Conservation (phyloP, 2,888 invertebrate genomes). For the Leucophenga maculata region DNA sequence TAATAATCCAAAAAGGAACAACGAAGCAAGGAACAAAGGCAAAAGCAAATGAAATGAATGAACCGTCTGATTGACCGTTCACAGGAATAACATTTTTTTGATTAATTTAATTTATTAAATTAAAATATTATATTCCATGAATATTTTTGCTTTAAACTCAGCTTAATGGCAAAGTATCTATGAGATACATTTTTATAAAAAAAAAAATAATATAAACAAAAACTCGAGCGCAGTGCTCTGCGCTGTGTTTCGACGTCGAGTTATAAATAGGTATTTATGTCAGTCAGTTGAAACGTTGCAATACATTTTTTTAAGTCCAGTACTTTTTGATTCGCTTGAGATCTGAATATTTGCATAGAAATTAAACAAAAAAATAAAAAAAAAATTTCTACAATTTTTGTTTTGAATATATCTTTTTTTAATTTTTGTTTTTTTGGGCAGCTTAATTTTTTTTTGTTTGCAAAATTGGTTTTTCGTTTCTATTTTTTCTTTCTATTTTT, state of each 20-base stretch:
- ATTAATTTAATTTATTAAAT: neutral
- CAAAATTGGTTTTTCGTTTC: no score
- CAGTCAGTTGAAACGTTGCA: constrained; percentile 47
- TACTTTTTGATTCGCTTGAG: no score
- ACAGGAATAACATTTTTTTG: neutral
- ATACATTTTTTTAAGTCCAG: constrained; percentile 48
- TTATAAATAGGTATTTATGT: constrained; percentile 65
- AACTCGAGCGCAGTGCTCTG: constrained; percentile 16
- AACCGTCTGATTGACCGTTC: constrained; percentile 3
- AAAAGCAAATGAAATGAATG: constrained; percentile 10
- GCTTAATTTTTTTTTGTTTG: no score
- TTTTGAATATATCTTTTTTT: no score
- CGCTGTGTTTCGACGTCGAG: constrained; percentile 37
- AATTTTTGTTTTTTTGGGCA: no score
- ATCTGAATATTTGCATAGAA: no score
- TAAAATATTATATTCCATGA: no score
- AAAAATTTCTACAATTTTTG: no score
- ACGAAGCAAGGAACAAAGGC: constrained; percentile 10
- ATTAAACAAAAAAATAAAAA: no score
- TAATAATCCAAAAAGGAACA: constrained; percentile 8
- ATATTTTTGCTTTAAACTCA: neutral
- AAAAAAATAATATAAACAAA: no score
- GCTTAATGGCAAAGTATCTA: neutral
- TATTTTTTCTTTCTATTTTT: no score
- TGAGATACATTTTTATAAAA: neutral